Evolutionary conservation across 1,140 invertebrate genomes (phyloP).

Genomic region (Gryon sp.): DNA sequence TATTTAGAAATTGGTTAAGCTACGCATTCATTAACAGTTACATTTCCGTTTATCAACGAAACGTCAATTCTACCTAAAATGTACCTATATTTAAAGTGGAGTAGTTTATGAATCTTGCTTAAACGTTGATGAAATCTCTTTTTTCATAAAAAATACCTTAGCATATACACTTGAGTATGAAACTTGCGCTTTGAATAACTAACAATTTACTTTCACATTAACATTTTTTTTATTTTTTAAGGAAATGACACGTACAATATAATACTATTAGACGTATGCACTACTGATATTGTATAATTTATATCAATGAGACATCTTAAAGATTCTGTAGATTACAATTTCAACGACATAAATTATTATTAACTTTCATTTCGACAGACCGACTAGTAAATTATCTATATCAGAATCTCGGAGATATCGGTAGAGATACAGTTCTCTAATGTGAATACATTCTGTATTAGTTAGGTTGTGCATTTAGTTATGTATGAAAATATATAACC

Average conservation of each 20-base stretch:
- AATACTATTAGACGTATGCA: slow-evolving; percentile 4
- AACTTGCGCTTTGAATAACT: too few species aligned
- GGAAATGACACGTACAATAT: background rate
- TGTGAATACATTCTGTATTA: slow-evolving; percentile 27
- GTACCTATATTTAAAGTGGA: too few species aligned
- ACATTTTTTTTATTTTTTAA: background rate
- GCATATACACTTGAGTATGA: too few species aligned
- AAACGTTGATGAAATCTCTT: background rate
- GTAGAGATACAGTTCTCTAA: slow-evolving; percentile 18
- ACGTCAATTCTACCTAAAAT: too few species aligned
- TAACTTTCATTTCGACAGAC: slow-evolving; percentile 30
- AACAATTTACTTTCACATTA: slow-evolving; percentile 40
- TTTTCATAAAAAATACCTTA: background rate
- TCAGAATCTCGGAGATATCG: slow-evolving; percentile 30
- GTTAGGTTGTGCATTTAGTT: slow-evolving; percentile 10
- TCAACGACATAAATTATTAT: slow-evolving; percentile 45
- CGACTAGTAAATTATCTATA: slow-evolving; percentile 8
- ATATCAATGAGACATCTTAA: slow-evolving; percentile 18
- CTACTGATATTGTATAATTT: slow-evolving; percentile 25
- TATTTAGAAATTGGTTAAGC: too few species aligned
- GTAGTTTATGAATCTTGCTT: too few species aligned
- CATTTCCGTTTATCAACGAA: too few species aligned
- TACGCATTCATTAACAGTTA: too few species aligned
- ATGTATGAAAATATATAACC: background rate
- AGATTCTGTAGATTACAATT: slow-evolving; percentile 20